These are phyloP conservation scores for Bombyx mori DNA, from an alignment of 1,140 invertebrate species.

Conservation along the genomic window DNA sequence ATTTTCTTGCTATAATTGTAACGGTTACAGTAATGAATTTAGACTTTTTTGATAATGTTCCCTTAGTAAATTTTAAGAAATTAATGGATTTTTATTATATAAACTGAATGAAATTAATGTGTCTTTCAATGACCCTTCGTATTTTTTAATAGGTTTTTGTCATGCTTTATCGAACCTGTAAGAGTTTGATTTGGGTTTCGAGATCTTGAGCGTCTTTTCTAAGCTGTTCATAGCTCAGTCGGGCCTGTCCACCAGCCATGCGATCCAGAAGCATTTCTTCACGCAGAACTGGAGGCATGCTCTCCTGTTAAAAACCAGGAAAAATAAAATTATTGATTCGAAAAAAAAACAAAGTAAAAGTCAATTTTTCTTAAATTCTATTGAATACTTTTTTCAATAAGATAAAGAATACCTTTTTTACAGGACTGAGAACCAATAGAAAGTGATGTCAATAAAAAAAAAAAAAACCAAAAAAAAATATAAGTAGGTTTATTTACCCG, in stretches of 20 bases:
- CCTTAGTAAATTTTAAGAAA: too few species aligned
- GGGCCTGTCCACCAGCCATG: constrained; percentile 80
- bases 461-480: too few species aligned
- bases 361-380: not conserved
- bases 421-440: too few species aligned
- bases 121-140: too few species aligned
- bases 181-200: constrained; percentile 87
- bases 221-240: constrained; percentile 83
- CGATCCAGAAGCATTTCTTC: constrained; percentile 89
- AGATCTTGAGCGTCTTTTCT: constrained; percentile 86
- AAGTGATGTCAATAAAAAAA: too few species aligned
- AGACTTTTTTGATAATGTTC: too few species aligned
- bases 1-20: too few species aligned
- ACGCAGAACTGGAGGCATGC: constrained; percentile 78
- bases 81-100: too few species aligned
- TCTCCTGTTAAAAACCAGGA: constrained; percentile 58
- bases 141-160: too few species aligned
- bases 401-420: not conserved
- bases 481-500: too few species aligned
- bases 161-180: constrained; percentile 67
- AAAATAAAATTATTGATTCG: not conserved
- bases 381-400: not conserved
- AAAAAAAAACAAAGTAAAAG: not conserved
- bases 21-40: too few species aligned
- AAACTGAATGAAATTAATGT: too few species aligned